Conservation (phyloP, 2,113 vertebrate species). For the Ahaetulla prasina region DNA sequence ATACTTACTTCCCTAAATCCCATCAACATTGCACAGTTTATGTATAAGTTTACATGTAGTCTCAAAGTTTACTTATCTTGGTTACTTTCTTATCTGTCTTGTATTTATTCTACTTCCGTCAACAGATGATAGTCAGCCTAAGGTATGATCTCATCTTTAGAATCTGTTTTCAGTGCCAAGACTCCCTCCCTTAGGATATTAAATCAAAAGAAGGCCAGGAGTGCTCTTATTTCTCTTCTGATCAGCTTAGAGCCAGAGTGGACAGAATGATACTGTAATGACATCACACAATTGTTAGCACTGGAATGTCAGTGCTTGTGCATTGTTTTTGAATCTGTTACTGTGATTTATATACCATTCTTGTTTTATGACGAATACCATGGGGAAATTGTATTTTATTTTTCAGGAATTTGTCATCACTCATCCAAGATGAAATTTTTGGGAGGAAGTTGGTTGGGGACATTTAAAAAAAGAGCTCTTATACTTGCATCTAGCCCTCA, state of each 20-base stretch:
- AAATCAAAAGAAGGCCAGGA: neutral
- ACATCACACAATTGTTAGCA: neutral
- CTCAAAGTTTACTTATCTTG: neutral
- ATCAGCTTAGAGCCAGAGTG: neutral
- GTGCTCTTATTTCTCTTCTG: neutral
- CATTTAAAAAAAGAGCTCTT: neutral
- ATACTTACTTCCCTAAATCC: neutral
- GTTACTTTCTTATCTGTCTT: neutral
- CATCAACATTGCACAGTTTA: neutral
- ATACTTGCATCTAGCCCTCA: neutral
- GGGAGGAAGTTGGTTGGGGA: neutral
- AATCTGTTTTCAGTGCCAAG: neutral
- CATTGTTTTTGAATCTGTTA: neutral
- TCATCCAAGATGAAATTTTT: neutral
- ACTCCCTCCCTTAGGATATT: neutral
- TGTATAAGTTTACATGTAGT: neutral
- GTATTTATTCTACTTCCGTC: neutral
- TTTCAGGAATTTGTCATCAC: neutral
- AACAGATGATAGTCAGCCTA: neutral
- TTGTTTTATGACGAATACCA: neutral
- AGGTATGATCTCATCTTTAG: neutral
- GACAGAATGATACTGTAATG: neutral
- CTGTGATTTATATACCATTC: neutral
- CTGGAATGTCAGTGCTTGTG: neutral
- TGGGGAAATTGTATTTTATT: neutral